Percentiles rank a stretch among this genome's conserved stretches.
These are phyloP conservation scores for Tachystola acroxantha DNA, from an alignment of 2,888 invertebrate species.

Conservation along the genomic window DNA sequence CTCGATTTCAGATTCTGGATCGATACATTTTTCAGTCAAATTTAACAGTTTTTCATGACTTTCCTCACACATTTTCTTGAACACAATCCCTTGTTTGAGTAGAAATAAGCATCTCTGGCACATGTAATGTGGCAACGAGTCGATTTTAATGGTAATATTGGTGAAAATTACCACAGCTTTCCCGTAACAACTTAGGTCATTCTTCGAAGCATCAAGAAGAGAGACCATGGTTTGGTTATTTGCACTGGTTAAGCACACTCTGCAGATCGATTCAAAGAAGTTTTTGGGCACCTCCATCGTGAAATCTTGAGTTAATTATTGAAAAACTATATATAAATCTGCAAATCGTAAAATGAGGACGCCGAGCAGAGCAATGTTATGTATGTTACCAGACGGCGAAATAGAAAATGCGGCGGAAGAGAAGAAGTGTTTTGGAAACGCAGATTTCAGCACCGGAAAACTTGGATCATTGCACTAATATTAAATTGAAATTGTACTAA, in stretches of 20 bases:
- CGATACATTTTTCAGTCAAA: slow-evolving; percentile 18
- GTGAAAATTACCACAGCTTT: slow-evolving; percentile 42
- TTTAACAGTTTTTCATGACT: slow-evolving; percentile 35
- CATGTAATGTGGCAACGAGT: slow-evolving; percentile 46
- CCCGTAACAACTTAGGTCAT: slow-evolving; percentile 45
- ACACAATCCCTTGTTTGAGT: slow-evolving; percentile 50
- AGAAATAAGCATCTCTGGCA: slow-evolving; percentile 47
- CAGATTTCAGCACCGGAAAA: too few relatives aligned
- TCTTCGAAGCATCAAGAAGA: slow-evolving; percentile 37
- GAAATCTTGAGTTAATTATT: too few relatives aligned
- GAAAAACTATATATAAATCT: too few relatives aligned
- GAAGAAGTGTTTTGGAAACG: too few relatives aligned
- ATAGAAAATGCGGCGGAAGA: too few relatives aligned
- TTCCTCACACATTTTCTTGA: slow-evolving; percentile 52
- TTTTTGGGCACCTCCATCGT: too few relatives aligned
- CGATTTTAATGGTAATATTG: slow-evolving; percentile 36
- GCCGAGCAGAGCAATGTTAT: too few relatives aligned
- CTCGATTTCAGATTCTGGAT: slow-evolving; percentile 17
- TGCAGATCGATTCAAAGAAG: slow-evolving; percentile 23
- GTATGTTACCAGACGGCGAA: too few relatives aligned
- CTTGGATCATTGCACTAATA: too few relatives aligned
- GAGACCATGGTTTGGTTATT: slow-evolving; percentile 39
- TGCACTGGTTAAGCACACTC: slow-evolving; percentile 45
- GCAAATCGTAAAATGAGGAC: too few relatives aligned
- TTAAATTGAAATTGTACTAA: too few relatives aligned